Base-by-base conservation (phyloP, 2,888 invertebrate species). In the Globia sparganii region DNA sequence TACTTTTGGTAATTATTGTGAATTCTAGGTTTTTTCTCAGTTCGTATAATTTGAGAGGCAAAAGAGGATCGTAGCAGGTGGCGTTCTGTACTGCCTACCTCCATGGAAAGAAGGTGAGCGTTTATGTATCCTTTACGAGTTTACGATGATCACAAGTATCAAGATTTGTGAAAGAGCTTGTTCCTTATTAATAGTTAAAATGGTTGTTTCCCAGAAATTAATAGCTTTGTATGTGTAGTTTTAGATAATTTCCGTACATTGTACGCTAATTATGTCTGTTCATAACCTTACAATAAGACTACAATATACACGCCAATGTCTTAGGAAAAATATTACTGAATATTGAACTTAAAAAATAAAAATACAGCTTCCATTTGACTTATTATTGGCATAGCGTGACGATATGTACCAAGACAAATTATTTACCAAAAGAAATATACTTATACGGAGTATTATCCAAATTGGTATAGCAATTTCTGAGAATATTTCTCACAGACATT, bases 401-500 rank as follows among this genome's bases (percentile, higher is more conserved):
- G 74, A 69, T 75, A 69, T 59, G 58, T 73, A 56, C 65, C 37
- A 53, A 81, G 70, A 81, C 70, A 79, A 80, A 80, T 82, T 72
- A 84, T 78, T 75, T 73, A 59, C 64, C 40, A 72, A 75, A 75
- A 81, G 70, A 77, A 87, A 76, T 56, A 78, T 34, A 80, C 72
- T 74, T 65, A 49, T 65, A 58, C 61, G 81, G 69, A 53, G 37
- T 79, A 85, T 86, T 85, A 87, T 78, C 72, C 37, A 86, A 87
- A 87, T 88, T 87, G 83, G 76, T 79, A 73, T 34, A 85, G 81
- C 71, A 85, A 88, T 87, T 88, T 87, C 34, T 28, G 67, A 71
- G 58, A 77, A 37, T 37, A 37, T 84, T 56, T 75, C 59, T 31
- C 58, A 37, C 46, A 81, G 65, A 77, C 65, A 6, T 71, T 53